A percentile compares a stretch with the other conserved stretches of the same genome.
Evolutionary conservation across 2,888 invertebrate species (phyloP).

Genomic region (Latheticus oryzae): DNA sequence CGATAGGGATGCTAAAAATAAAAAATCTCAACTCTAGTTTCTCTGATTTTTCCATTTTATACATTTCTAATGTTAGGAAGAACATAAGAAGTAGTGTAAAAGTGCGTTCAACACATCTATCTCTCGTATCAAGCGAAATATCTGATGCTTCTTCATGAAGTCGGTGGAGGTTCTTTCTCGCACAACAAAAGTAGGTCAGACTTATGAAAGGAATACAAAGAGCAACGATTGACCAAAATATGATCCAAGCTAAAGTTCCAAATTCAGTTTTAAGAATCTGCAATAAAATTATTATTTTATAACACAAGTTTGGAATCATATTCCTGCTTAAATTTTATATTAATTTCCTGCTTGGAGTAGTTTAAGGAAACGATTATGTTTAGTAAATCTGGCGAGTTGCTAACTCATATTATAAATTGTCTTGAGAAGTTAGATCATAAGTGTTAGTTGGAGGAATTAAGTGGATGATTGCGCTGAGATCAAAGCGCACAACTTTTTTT

Average conservation of each 20-base stretch:
- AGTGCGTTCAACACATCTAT: conserved; percentile 44
- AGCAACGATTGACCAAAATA: conserved; percentile 56
- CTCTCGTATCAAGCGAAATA: conserved; percentile 43
- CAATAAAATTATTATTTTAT: no score
- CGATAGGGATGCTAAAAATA: conserved; percentile 68
- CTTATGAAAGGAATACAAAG: conserved; percentile 52
- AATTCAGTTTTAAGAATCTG: conserved; percentile 59
- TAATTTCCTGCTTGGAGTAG: conserved; percentile 28
- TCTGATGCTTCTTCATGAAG: conserved; percentile 54
- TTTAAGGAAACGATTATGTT: conserved; percentile 32
- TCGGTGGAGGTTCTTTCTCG: conserved; percentile 49
- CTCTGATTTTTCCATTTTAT: no score
- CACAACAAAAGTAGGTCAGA: conserved; percentile 52
- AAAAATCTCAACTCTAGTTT: no score
- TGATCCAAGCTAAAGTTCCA: conserved; percentile 55
- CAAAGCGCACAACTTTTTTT: no score
- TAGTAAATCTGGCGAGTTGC: conserved; percentile 29
- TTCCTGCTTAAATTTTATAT: conserved; percentile 29
- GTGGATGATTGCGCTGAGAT: no score
- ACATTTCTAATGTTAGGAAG: conserved; percentile 53
- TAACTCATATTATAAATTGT: conserved; percentile 34
- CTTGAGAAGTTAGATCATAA: conserved; percentile 14
- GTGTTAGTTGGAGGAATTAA: no score
- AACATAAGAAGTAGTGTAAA: conserved; percentile 49
- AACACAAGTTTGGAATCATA: conserved; percentile 15